Base-by-base conservation (phyloP, 2,888 invertebrate genomes). In the Stenodera caucasica region DNA sequence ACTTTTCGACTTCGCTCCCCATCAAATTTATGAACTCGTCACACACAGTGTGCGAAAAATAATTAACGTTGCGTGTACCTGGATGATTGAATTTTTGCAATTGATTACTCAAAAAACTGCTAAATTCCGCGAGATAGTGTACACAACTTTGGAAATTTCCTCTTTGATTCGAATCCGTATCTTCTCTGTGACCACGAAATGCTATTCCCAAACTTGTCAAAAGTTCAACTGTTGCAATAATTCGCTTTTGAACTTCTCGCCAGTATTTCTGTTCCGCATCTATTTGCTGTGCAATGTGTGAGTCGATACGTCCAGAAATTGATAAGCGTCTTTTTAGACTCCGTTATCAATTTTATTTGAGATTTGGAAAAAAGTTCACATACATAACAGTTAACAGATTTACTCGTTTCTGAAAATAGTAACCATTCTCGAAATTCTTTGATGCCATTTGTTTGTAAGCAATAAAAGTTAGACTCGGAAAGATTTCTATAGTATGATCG, bases 41-140 rank as follows among this genome's bases (percentile, higher is more conserved):
- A 49, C 53, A 60, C 11, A 57, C 49, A 18, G 50, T 56, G 8
- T 21, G 37, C 15, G 56, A 60, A 15, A 60, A 30, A 52, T 57
- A 60, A 12, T 5, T 33, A 0, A 33, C 45, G 50, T 37, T 56
- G 11, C 52, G 56, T 1, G 9, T 15, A 49, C 53, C 60, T 33
- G 15, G 18, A 57, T 52, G 52, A 2, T 33, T 53, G 14, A 52
- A 53, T 49, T 66, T 65, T 55, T 60, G 32, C 33, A 75, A 63
- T 61, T 75, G 74, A 40, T 62, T 55, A n/a, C 45, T 57, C 45
- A 75, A 55, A 59, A 76, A 76, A 6, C 71, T 67, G 64, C 76
- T 73, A 57, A 70, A 77, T 57, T 75, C 63, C 12, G 73, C 63
- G 23, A 75, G 35, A 50, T 26, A 32, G 29, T 8, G 58, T 58